Percentiles rank a stretch among this genome's conserved stretches.
Evolutionary conservation across 1,140 invertebrate species (phyloP).

Genomic region (Drosophila subpulchrella): DNA sequence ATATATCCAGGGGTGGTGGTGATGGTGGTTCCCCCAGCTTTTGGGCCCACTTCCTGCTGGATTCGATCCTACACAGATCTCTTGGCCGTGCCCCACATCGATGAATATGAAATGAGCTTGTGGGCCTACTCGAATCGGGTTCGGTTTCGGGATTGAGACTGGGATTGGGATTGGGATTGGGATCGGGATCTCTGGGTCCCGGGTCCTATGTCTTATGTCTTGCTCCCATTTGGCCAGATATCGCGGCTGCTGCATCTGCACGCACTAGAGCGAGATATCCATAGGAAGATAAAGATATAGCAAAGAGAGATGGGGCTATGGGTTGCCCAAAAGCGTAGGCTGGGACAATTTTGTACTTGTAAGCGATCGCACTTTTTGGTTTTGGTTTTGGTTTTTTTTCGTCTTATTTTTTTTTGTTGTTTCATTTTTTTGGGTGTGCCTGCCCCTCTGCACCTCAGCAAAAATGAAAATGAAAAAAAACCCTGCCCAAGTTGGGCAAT

Average conservation of each 20-base stretch:
- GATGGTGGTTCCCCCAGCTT: background rate
- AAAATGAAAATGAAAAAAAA: constrained; percentile 8
- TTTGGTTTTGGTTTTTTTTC: constrained; percentile 19
- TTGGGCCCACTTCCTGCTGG: constrained; percentile 34
- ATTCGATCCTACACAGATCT: constrained; percentile 44
- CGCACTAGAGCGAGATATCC: constrained; percentile 35
- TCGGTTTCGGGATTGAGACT: background rate
- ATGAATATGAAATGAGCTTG: constrained; percentile 77
- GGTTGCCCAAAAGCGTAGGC: constrained; percentile 59
- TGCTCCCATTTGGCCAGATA: constrained; percentile 69
- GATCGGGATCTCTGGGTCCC: background rate
- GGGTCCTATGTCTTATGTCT: constrained; percentile 67
- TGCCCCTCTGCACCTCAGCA: constrained; percentile 7
- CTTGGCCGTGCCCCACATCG: constrained; percentile 65
- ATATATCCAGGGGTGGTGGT: constrained; percentile 29
- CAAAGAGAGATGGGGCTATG: constrained; percentile 28
- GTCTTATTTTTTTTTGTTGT: constrained; percentile 3
- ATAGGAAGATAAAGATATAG: background rate
- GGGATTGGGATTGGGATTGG: background rate
- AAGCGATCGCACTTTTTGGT: constrained; percentile 73
- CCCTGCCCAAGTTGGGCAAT: constrained; percentile 74
- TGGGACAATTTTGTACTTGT: constrained; percentile 80
- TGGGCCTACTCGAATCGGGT: constrained; percentile 55
- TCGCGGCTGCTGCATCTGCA: constrained; percentile 57
- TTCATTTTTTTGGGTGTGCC: constrained; percentile 49